Conservation (phyloP, 2,888 invertebrate genomes). For the Noctua fimbriata region DNA sequence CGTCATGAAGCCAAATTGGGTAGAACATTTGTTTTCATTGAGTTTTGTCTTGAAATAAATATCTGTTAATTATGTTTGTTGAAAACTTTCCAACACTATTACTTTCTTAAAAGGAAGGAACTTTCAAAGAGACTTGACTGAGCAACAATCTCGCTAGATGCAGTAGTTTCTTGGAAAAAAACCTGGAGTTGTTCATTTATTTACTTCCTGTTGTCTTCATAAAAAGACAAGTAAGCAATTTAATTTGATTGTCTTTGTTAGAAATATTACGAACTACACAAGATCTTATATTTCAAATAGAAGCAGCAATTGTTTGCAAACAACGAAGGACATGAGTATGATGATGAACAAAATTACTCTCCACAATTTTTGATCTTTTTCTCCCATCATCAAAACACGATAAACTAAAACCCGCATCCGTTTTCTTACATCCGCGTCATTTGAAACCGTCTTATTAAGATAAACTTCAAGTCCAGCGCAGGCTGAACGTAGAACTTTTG, state of each 20-base stretch:
- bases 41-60: constrained; percentile 45
- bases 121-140: constrained; percentile 18
- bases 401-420: constrained; percentile 20
- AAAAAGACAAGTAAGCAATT: not conserved
- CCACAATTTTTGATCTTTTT: not conserved
- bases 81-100: constrained; percentile 18
- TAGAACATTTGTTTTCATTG: constrained; percentile 60
- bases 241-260: not conserved
- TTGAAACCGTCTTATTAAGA: constrained; percentile 82
- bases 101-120: not conserved
- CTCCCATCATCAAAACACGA: not conserved
- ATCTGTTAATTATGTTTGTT: constrained; percentile 36
- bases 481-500: constrained; percentile 80
- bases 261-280: not conserved
- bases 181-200: not conserved
- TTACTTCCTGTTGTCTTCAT: constrained; percentile 1
- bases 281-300: not conserved
- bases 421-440: constrained; percentile 60
- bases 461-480: constrained; percentile 75
- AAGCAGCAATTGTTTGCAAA: not conserved
- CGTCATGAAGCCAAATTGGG: constrained; percentile 54
- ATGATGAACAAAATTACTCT: not conserved
- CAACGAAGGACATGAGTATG: not conserved
- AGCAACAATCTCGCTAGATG: not conserved
- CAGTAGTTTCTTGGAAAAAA: constrained; percentile 3